Percentiles rank a stretch among this genome's conserved stretches.
Conservation (phyloP, 2,113 vertebrate species). For the Hippocampus comes region DNA sequence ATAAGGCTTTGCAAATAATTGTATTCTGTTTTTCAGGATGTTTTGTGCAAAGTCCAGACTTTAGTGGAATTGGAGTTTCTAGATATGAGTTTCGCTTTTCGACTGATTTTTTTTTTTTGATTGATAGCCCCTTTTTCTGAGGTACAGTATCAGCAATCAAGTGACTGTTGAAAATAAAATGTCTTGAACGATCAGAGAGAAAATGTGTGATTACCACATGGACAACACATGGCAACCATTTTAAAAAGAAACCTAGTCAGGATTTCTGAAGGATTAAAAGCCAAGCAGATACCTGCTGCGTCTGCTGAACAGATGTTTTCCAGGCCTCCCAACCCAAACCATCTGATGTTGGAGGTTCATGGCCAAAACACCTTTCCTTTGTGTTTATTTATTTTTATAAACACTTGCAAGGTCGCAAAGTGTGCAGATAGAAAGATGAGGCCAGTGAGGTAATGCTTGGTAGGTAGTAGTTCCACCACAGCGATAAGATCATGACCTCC, state of each 20-base stretch:
- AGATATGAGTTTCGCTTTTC: no score
- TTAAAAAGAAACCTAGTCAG: neutral
- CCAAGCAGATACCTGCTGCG: constrained; percentile 17
- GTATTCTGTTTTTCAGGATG: no score
- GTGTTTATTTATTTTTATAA: constrained; percentile 23
- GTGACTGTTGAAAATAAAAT: no score
- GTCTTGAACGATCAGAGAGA: no score
- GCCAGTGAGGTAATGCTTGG: neutral
- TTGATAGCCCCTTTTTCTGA: no score
- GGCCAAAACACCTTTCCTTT: constrained; percentile 12
- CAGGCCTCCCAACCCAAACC: constrained; percentile 26
- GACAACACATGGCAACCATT: neutral
- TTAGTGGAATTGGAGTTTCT: no score
- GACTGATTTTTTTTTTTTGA: no score
- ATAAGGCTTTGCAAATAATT: no score
- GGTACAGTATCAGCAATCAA: no score
- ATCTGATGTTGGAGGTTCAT: constrained; percentile 30
- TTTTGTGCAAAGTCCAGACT: no score
- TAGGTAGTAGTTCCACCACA: constrained; percentile 42
- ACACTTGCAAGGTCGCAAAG: constrained; percentile 37
- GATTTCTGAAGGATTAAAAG: constrained; percentile 51
- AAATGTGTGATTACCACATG: no score
- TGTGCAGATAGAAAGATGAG: constrained; percentile 19
- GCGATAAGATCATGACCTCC: constrained; percentile 51
- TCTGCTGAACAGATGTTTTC: constrained; percentile 52